Evolutionary conservation across 2,888 invertebrate genomes (phyloP), one percentile per base, ranked within the genome.

Genomic region (Chrysotoxum bicinctum): DNA sequence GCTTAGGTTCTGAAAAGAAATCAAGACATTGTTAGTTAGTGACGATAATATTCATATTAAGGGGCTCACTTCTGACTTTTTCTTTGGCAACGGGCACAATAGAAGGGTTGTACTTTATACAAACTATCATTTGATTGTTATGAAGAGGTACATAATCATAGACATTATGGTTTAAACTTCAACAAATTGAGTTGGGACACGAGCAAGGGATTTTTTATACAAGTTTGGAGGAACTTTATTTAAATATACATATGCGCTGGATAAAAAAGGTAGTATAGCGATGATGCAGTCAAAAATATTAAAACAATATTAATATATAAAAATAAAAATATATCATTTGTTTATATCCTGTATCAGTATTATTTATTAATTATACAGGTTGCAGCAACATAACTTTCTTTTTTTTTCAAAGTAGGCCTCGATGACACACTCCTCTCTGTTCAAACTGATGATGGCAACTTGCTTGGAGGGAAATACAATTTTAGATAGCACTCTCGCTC

Each of bases 1-100:
- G 68, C 62, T 48, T 64, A 85, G 73, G 60, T 85, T 85, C 85
- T 85, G 85, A 69, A 85, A 85, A 68, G 56, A 58, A 73, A 77
- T 73, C 35, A 48, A 85, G 62, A 77, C n/a, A n/a, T 12, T 35
- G 14, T 45, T 3, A 32, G 37, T 75, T 72, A 68, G 50, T 52
- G 21, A 23, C 8, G 1, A 23, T 6, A 10, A 19, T 19, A 30
- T 12, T 43, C 3, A 14, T 16, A 45, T 0, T 14, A 32, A 7
- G 37, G 30, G 54, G 30, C 16, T 64, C 60, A 73, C 52, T 50
- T 62, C 16, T 10, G 16, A 45, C 45, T 45, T 45, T 43, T 43
- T 43, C 19, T 35, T 14, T 6, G 16, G 37, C 6, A 40, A 3
- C 26, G 23, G 37, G 7, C 23, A 40, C 2, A 30, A 3, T 14